Evolutionary conservation across 2,113 vertebrate genomes (phyloP).

Genomic region (Seriola dumerili): DNA sequence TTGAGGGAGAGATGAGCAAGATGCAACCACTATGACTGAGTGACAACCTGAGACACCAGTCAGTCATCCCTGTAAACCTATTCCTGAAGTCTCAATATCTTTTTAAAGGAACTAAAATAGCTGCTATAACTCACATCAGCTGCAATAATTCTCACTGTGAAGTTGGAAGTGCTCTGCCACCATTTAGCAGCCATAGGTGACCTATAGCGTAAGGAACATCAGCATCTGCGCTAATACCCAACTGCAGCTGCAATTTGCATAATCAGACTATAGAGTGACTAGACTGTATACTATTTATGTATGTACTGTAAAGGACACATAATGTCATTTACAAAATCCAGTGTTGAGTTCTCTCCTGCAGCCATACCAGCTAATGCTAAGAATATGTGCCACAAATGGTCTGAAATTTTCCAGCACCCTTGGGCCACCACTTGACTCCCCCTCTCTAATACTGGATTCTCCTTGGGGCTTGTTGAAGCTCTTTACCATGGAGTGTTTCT

Average conservation of each 20-base stretch:
- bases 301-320: background rate
- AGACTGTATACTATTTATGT: background rate
- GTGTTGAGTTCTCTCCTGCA: background rate
- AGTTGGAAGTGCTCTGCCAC: background rate
- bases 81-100: background rate
- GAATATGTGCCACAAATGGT: conserved; percentile 3
- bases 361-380: conserved; percentile 1
- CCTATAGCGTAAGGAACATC: background rate
- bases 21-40: background rate
- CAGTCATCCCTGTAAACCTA: background rate
- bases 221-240: background rate
- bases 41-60: background rate
- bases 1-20: conserved; percentile 8
- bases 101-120: background rate
- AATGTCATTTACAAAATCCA: background rate
- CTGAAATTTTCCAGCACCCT: background rate
- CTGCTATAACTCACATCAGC: background rate
- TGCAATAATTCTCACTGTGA: background rate
- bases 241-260: background rate
- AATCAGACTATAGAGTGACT: no score
- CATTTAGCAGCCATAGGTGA: background rate
- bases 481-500: conserved; percentile 28
- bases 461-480: conserved; percentile 10
- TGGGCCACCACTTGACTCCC: conserved; percentile 1
- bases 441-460: conserved; percentile 16